Percentiles rank a stretch among this genome's conserved stretches.
Conservation (phyloP, 1,140 invertebrate species). For the Drosophila hydei region DNA sequence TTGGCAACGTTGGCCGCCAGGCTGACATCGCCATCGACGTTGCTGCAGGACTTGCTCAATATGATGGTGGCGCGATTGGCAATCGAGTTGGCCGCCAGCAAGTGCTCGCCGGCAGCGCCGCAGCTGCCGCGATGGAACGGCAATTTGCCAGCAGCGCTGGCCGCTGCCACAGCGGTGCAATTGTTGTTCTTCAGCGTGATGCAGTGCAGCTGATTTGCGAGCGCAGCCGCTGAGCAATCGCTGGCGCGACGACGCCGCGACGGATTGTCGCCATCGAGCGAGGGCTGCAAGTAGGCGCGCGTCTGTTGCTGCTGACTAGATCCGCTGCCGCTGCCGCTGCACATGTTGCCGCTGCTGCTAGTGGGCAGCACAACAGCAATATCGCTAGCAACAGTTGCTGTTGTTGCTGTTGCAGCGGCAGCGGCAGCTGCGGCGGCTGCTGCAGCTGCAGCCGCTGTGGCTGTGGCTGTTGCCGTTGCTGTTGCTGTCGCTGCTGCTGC, state of each 20-base stretch:
- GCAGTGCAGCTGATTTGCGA: conserved; percentile 75
- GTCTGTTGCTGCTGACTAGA: conserved; percentile 16
- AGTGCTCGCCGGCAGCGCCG: conserved; percentile 74
- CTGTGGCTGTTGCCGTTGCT: conserved; percentile 36
- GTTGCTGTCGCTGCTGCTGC: conserved; percentile 21
- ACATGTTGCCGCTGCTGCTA: conserved; percentile 3
- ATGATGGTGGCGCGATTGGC: conserved; percentile 80
- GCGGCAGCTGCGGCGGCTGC: conserved; percentile 4
- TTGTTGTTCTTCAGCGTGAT: conserved; percentile 82
- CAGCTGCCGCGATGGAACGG: conserved; percentile 82
- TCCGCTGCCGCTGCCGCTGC: conserved; percentile 5
- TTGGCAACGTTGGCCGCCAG: conserved; percentile 1
- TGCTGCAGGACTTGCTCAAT: conserved; percentile 80
- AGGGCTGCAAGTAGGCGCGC: conserved; percentile 50
- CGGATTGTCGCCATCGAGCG: conserved; percentile 61
- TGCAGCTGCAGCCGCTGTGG: neutral
- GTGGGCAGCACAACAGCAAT: conserved; percentile 10
- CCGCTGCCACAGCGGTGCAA: conserved; percentile 44
- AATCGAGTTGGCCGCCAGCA: conserved; percentile 78
- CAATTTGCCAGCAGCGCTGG: conserved; percentile 49
- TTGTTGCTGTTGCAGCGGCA: neutral
- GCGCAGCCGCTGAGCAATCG: conserved; percentile 70
- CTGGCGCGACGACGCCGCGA: conserved; percentile 69
- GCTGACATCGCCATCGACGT: conserved; percentile 66
- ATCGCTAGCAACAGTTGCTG: conserved; percentile 4